Percentiles rank a stretch among this genome's conserved stretches.
These are phyloP conservation scores for Ceyx cyanopectus DNA, from an alignment of 2,113 vertebrate species.

Conservation along the genomic window DNA sequence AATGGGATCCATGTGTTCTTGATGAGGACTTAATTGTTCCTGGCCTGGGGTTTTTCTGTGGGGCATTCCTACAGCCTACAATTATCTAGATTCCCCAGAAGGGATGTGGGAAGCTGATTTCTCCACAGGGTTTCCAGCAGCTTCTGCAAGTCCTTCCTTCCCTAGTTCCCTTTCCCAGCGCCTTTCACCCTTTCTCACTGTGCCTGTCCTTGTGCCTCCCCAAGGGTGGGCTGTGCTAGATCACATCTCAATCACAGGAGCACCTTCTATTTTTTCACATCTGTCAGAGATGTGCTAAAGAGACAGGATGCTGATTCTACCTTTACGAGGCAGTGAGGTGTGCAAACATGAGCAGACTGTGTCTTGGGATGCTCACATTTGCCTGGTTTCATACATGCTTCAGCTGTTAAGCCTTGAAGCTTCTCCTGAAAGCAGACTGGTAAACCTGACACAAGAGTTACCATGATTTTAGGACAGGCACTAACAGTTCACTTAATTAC, in stretches of 20 bases:
- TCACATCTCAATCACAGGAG: rapidly evolving
- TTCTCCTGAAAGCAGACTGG: background rate
- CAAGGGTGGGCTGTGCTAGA: background rate
- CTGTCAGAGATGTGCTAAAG: background rate
- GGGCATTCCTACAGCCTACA: background rate
- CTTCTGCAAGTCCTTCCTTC: background rate
- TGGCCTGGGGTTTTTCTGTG: slow-evolving; percentile 9
- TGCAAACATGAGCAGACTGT: rapidly evolving
- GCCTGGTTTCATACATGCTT: rapidly evolving
- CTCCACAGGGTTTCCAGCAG: background rate
- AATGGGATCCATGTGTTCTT: background rate
- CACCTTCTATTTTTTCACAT: background rate
- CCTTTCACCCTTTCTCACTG: background rate
- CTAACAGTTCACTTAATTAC: background rate
- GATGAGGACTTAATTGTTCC: background rate
- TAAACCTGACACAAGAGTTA: background rate
- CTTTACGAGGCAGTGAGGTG: rapidly evolving
- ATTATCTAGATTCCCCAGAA: slow-evolving; percentile 24
- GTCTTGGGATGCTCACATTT: background rate
- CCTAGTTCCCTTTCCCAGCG: background rate
- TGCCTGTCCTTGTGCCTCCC: background rate
- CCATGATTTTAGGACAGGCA: background rate
- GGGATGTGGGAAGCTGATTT: slow-evolving; percentile 8
- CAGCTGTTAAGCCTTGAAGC: background rate
- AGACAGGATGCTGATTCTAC: rapidly evolving